These are phyloP conservation scores for silkworm (Bombyx mori) DNA, from an alignment of 1,140 invertebrate species.

Conservation along the genomic window ASM3026992v2 NC_085116.1:5304501-5305000, in stretches of 20 bases:
- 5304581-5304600: slow-evolving; percentile 37
- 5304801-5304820: too few species aligned
- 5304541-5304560: slow-evolving; percentile 32
- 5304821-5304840: too few species aligned
- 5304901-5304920: too few species aligned
- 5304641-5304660: slow-evolving; percentile 54
- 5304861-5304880: too few species aligned
- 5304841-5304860: too few species aligned
- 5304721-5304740: slow-evolving; percentile 31
- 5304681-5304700: slow-evolving; percentile 37
- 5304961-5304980: too few species aligned
- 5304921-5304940: too few species aligned
- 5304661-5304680: slow-evolving; percentile 59
- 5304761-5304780: slow-evolving; percentile 36
- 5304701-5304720: slow-evolving; percentile 31
- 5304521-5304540: slow-evolving; percentile 54
- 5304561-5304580: slow-evolving; percentile 19
- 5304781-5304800: slow-evolving; percentile 23
- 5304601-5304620: slow-evolving; percentile 46
- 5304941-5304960: too few species aligned
- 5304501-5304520: slow-evolving; percentile 68
- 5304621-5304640: slow-evolving; percentile 47
- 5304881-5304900: too few species aligned
- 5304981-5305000: too few species aligned
- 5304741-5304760: slow-evolving; percentile 39